Conservation (phyloP, 2,888 invertebrate genomes). For the Ophonus ardosiacus region DNA sequence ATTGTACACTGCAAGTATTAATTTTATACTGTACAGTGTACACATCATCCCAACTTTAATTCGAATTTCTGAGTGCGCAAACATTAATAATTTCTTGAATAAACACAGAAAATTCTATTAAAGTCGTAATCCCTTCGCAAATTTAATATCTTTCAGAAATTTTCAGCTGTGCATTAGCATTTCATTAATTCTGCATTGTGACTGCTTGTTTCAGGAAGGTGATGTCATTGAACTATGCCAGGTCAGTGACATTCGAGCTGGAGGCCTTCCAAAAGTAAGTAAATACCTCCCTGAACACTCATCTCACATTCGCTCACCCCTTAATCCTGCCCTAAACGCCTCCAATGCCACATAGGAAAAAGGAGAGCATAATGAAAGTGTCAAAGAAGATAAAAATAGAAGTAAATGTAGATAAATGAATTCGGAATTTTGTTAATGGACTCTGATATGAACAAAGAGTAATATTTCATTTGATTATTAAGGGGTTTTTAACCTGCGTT, state of each 20-base stretch:
- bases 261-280: constrained; percentile 93
- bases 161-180: neutral
- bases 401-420: too few species aligned
- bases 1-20: too few species aligned
- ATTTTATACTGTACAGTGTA: too few species aligned
- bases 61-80: too few species aligned
- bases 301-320: neutral
- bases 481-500: too few species aligned
- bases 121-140: neutral
- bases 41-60: too few species aligned
- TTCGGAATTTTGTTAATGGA: too few species aligned
- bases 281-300: constrained; percentile 46
- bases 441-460: too few species aligned
- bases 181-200: neutral
- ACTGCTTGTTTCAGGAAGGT: constrained; percentile 87
- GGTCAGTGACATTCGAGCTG: constrained; percentile 97
- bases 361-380: too few species aligned
- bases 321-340: neutral
- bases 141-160: neutral
- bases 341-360: neutral
- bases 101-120: neutral
- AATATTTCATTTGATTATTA: too few species aligned
- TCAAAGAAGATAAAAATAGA: too few species aligned
- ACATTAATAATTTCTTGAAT: neutral
- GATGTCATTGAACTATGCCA: constrained; percentile 99